Evolutionary conservation across 2,113 vertebrate species (phyloP), one percentile per base, ranked within the genome.

Genomic region (Seriola rivoliana): DNA sequence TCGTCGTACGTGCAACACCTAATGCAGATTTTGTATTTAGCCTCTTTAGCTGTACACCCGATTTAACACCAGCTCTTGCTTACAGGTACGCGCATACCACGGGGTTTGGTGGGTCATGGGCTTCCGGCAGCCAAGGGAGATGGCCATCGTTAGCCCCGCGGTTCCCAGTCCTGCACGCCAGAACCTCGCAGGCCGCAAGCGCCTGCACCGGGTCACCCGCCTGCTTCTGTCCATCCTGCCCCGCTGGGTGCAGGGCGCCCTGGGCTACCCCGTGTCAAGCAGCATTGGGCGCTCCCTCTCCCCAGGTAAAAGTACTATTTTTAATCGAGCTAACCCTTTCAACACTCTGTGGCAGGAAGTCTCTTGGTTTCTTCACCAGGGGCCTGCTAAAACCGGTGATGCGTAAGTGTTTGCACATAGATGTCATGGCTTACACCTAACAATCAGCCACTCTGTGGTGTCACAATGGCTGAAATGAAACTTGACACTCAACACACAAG

Each of bases 171-270:
- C 89, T 0, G 19, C 4, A 2, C 93, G 96, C 0, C 91, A 85
- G 0, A 91, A 81, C 16, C 69, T 78, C 12, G 17, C 85, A 0
- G 94, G 92, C 59, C 94, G 78, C 42, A 97, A 96, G 85, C 94
- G 74, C 4, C 48, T 92, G 2, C 87, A 73, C 38, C 68, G 85
- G 0, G 2, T 94, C 12, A 65, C 69, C 0, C 90, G 81, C 5
- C 21, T 96, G 21, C 54, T 97, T 60, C 90, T 96, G 48, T 80
- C 89, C 0, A 0, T 95, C 14, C 11, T 95, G 16, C 97, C 96
- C 40, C 85, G 85, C 50, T 90, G 93, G 42, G 1, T 96, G 55
- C 95, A 93, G 84, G 68, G 50, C 42, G 16, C 85, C 12, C 87
- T 97, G 71, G 94, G 95, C 0, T 95, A 91, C 88, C 90, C 94